Conservation (phyloP, 1,140 invertebrate genomes). For the Drosophila kanapiae region DNA sequence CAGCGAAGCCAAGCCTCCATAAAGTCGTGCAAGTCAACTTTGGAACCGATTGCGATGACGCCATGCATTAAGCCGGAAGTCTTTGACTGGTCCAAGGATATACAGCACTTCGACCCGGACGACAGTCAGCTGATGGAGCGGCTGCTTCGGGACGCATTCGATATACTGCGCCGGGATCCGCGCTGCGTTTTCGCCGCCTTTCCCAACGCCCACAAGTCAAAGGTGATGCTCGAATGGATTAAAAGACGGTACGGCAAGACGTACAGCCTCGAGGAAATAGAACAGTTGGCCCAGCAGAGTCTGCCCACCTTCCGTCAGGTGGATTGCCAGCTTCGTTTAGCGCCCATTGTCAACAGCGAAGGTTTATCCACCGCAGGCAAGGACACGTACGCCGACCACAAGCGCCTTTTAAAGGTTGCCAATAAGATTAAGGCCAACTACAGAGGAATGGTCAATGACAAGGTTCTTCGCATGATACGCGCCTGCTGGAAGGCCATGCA, state of each 20-base stretch:
- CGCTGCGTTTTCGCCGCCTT: slow-evolving; percentile 44
- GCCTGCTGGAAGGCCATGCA: slow-evolving; percentile 19
- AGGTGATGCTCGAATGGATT: slow-evolving; percentile 40
- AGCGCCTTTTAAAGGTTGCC: background rate
- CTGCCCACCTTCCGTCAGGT: background rate
- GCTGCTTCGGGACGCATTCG: slow-evolving; percentile 28
- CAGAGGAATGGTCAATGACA: slow-evolving; percentile 7
- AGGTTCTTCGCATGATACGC: slow-evolving; percentile 6
- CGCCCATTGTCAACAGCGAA: background rate
- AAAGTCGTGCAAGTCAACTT: too few species aligned
- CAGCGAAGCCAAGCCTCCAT: background rate
- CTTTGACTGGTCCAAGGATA: background rate
- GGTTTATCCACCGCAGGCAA: background rate
- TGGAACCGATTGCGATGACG: too few species aligned
- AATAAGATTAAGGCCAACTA: slow-evolving; percentile 4
- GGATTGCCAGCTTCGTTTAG: background rate
- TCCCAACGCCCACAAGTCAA: slow-evolving; percentile 27
- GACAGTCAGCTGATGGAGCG: slow-evolving; percentile 28
- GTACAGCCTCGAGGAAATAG: slow-evolving; percentile 20
- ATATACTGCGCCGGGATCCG: slow-evolving; percentile 21
- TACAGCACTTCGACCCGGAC: slow-evolving; percentile 29
- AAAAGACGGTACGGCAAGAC: slow-evolving; percentile 44
- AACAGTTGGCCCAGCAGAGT: background rate
- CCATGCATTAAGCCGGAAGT: background rate
- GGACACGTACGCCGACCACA: slow-evolving; percentile 1